phyloP scores from a whole-genome alignment of 2,888 invertebrate genomes.

The Alcis repandata region DNA sequence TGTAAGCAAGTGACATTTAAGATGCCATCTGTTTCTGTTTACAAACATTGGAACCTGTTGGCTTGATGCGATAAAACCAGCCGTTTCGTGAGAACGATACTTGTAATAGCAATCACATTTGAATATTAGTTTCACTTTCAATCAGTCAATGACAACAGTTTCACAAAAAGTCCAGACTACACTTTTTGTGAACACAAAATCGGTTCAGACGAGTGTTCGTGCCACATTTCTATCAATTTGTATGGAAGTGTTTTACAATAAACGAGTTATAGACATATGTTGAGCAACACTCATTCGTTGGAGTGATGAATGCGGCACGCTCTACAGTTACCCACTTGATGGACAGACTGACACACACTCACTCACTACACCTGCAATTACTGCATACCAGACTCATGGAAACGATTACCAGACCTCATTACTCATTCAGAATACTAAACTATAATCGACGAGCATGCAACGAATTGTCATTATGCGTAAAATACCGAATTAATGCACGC shows the following conservation, averaged over 20 bases:
- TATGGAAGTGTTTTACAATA: slow-evolving; percentile 28
- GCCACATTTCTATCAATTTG: slow-evolving; percentile 21
- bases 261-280: slow-evolving; percentile 44
- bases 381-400: slow-evolving; percentile 72
- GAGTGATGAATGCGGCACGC: slow-evolving; percentile 64
- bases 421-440: slow-evolving; percentile 78
- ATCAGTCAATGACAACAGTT: neutral
- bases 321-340: slow-evolving; percentile 61
- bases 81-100: neutral
- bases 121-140: slow-evolving; percentile 10
- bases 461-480: slow-evolving; percentile 71
- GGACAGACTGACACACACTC: slow-evolving; percentile 63
- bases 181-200: neutral
- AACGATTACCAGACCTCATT: slow-evolving; percentile 73
- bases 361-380: slow-evolving; percentile 65
- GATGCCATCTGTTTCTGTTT: slow-evolving; percentile 50
- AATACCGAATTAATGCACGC: slow-evolving; percentile 78
- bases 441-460: slow-evolving; percentile 73
- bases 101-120: neutral
- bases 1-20: slow-evolving; percentile 63
- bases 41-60: slow-evolving; percentile 47
- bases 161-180: neutral
- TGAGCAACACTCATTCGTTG: slow-evolving; percentile 53
- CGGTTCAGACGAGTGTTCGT: slow-evolving; percentile 1
- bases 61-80: slow-evolving; percentile 8